Percentiles rank a stretch among this genome's conserved stretches.
phyloP scores from a whole-genome alignment of 2,797 vertebrate species.

The Diplodus puntazzo region DNA sequence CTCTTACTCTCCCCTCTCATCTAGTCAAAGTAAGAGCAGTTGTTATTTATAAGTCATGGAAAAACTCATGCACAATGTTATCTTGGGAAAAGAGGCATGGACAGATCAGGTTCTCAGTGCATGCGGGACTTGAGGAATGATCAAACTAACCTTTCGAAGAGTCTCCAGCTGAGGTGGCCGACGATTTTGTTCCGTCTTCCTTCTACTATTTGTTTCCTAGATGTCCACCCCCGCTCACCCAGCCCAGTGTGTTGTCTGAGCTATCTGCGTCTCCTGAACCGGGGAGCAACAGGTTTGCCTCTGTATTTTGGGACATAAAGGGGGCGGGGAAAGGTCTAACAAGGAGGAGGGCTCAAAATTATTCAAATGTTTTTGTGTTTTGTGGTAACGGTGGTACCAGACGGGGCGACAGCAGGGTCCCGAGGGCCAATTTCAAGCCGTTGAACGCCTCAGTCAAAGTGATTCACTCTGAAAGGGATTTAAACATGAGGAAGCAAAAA shows the following conservation, averaged over 20 bases:
- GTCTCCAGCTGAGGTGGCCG: constrained; percentile 41
- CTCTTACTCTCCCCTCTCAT: constrained; percentile 47
- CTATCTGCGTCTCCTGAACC: constrained; percentile 43
- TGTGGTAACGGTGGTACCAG: not conserved
- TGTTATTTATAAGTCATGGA: constrained; percentile 74
- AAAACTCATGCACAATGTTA: constrained; percentile 56
- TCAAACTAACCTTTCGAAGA: constrained; percentile 63
- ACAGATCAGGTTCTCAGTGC: constrained; percentile 54
- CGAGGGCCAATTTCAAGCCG: not conserved
- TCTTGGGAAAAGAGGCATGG: constrained; percentile 49
- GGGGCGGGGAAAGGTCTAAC: constrained; percentile 50
- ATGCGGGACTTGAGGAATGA: constrained; percentile 7
- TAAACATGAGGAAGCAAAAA: not conserved
- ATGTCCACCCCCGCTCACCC: constrained; percentile 14
- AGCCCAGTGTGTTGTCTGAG: constrained; percentile 26
- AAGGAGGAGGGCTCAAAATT: constrained; percentile 50
- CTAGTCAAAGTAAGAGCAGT: constrained; percentile 60
- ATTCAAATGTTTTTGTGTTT: constrained; percentile 40
- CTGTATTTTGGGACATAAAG: constrained; percentile 72
- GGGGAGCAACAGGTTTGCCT: constrained; percentile 66
- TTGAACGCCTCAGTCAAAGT: not conserved
- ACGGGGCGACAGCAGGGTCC: not conserved
- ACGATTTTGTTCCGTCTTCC: constrained; percentile 3
- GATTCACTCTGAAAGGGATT: not conserved
- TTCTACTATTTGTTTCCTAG: constrained; percentile 17